Conservation (phyloP, 1,140 invertebrate genomes). For the Pomacea maculata region DNA sequence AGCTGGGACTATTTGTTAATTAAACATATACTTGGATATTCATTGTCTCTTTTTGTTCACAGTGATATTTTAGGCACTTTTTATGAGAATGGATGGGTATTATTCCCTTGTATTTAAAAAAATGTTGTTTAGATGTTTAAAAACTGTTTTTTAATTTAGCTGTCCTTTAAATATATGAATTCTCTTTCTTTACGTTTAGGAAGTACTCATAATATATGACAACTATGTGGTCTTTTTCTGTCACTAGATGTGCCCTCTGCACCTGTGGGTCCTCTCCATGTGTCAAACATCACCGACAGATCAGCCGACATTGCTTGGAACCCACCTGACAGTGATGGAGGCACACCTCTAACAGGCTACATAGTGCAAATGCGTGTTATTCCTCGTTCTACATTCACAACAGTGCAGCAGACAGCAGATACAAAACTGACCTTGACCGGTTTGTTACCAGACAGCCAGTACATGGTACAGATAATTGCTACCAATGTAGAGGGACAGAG, state of each 20-base stretch:
- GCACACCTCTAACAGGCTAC: slow-evolving; percentile 91
- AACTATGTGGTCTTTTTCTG: slow-evolving; percentile 16
- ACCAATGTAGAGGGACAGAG: slow-evolving; percentile 75
- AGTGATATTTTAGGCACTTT: too few species aligned
- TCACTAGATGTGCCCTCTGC: slow-evolving; percentile 45
- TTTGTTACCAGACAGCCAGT: slow-evolving; percentile 87
- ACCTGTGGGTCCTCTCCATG: slow-evolving; percentile 71
- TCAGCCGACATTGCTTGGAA: slow-evolving; percentile 94
- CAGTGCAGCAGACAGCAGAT: slow-evolving; percentile 37
- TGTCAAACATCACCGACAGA: slow-evolving; percentile 91
- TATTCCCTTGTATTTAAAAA: too few species aligned
- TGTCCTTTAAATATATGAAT: background rate
- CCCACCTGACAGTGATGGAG: slow-evolving; percentile 97
- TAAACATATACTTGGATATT: too few species aligned
- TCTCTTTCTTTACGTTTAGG: background rate
- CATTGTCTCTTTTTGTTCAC: too few species aligned
- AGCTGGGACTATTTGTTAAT: too few species aligned
- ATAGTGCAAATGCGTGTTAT: slow-evolving; percentile 86
- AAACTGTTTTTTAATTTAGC: background rate
- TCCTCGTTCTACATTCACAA: slow-evolving; percentile 72
- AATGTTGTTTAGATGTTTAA: too few species aligned
- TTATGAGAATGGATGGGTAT: too few species aligned
- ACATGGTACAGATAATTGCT: slow-evolving; percentile 96
- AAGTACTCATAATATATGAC: background rate
- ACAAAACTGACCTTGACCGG: slow-evolving; percentile 85